Evolutionary conservation across 1,140 invertebrate species (phyloP).

Genomic region (Psix sp.): DNA sequence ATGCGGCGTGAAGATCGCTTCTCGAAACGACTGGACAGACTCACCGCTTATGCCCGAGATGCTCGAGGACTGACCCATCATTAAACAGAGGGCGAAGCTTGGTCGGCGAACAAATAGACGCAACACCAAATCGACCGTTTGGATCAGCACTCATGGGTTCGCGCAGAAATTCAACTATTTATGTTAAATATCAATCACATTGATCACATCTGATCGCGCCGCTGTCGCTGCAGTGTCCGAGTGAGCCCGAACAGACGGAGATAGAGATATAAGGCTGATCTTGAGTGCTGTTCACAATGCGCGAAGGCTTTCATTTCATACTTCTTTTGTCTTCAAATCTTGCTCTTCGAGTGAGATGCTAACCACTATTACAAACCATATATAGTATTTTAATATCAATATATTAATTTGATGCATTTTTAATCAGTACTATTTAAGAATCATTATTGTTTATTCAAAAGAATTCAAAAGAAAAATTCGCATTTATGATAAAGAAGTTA

Average conservation of each 20-base stretch:
- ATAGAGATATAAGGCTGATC: constrained; percentile 38
- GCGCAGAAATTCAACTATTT: constrained; percentile 63
- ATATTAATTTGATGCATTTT: too few species aligned
- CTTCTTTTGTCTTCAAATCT: not conserved
- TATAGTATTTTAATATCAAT: too few species aligned
- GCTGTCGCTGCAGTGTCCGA: constrained; percentile 58
- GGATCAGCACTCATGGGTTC: constrained; percentile 55
- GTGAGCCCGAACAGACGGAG: constrained; percentile 19
- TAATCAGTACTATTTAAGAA: too few species aligned
- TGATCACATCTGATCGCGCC: constrained; percentile 42
- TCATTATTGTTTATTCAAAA: too few species aligned
- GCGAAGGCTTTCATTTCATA: not conserved
- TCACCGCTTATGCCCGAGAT: constrained; percentile 73
- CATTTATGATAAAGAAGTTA: too few species aligned
- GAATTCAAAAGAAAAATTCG: too few species aligned
- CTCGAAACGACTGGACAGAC: constrained; percentile 45
- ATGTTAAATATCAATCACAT: constrained; percentile 61
- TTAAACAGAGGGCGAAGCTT: constrained; percentile 36
- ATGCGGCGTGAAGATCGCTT: constrained; percentile 1
- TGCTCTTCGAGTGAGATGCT: too few species aligned
- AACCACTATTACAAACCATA: too few species aligned
- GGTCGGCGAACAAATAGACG: constrained; percentile 47
- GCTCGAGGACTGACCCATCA: constrained; percentile 73
- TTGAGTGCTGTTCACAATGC: constrained; percentile 29
- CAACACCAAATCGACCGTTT: constrained; percentile 48